phyloP scores from a whole-genome alignment of 2,888 invertebrate species.

The Drosophila basisetae region DNA sequence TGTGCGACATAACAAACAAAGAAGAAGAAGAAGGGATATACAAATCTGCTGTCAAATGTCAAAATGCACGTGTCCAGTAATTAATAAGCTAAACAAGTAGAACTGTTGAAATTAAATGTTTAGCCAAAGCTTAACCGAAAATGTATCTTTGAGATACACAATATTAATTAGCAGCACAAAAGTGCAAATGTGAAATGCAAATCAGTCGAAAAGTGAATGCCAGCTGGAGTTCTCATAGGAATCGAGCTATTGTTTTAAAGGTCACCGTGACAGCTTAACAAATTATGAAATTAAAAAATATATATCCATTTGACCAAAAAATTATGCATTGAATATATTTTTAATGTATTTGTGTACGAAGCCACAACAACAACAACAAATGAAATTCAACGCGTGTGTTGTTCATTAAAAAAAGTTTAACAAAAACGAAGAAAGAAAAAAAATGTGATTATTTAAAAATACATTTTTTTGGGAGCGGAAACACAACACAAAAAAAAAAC shows the following conservation, averaged over 20 bases:
- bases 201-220: conserved; percentile 56
- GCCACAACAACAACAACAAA: conserved; percentile 18
- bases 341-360: background rate
- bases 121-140: background rate
- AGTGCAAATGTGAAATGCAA: conserved; percentile 64
- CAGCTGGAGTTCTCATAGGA: conserved; percentile 43
- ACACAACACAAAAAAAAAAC: conserved; percentile 10
- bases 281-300: conserved; percentile 35
- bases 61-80: conserved; percentile 75
- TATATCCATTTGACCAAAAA: conserved; percentile 25
- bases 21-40: background rate
- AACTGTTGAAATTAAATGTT: background rate
- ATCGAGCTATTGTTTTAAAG: conserved; percentile 52
- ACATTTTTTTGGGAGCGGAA: conserved; percentile 31
- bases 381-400: conserved; percentile 39
- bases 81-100: conserved; percentile 41
- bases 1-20: conserved; percentile 12
- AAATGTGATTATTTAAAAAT: conserved; percentile 39
- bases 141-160: conserved; percentile 36
- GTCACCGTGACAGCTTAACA: conserved; percentile 58
- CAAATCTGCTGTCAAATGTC: conserved; percentile 45
- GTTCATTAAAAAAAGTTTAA: conserved; percentile 40
- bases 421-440: conserved; percentile 30
- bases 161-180: conserved; percentile 24
- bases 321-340: background rate